Base-by-base conservation (phyloP, 1,140 invertebrate species). In the Trinorchestia longiramus region DNA sequence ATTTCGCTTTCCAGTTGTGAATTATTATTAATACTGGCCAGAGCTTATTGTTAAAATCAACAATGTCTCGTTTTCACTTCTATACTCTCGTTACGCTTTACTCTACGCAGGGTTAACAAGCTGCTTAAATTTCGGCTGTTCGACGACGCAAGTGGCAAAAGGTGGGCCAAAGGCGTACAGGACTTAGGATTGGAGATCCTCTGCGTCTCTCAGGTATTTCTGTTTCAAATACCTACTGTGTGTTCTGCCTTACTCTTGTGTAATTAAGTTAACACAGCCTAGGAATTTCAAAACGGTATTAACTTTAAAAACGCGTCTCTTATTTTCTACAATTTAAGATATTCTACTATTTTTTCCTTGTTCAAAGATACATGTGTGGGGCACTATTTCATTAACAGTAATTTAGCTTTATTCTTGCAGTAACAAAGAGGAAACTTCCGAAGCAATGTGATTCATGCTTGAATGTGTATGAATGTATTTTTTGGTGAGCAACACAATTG, bases 131-230 rank as follows among this genome's bases (percentile, higher is more conserved):
- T 96, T 45, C 98, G 98, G 96, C 96, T 99, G 92, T 99, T 99
- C 98, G 98, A 99, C 96, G 98, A 98, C 97, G 98, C 98, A 95
- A 97, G 97, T 97, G 98, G 98, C 40, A 99, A 98, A 97, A 98
- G 98, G 97, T 99, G 99, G 99, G 97, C 98, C 96, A 98, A 98
- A 96, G 99, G 97, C 97, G 98, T 99, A 0, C 98, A 98, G 96
- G 99, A 99, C 96, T 97, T 97, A 96, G 96, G 97, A 43, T 97
- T 97, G 97, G 98, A 98, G 97, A 97, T 98, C 90, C 97, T 98
- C 0, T 98, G 97, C 97, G 97, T 98, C 53, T 98, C 97, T 97
- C 97, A 98, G 98, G 97, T 98, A 98, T 95, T 97, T 98, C 95
- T 98, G 11, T 19, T 77, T 77, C 62, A 77, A 77, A 77, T 36